These are phyloP conservation scores for Clarias batrachus DNA, from an alignment of 2,113 vertebrate genomes.

Conservation along the genomic window DNA sequence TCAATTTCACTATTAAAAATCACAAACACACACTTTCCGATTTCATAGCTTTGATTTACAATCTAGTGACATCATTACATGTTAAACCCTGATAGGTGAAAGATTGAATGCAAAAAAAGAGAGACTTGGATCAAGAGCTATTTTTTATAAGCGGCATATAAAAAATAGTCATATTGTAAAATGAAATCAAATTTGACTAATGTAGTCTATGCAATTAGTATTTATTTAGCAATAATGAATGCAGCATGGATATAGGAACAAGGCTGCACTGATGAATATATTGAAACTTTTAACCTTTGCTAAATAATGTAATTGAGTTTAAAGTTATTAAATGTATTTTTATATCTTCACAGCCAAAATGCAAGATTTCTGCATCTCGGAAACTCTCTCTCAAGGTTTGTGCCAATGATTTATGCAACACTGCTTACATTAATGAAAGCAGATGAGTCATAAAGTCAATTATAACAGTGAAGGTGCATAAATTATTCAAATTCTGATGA, in stretches of 20 bases:
- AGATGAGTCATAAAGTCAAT: background rate
- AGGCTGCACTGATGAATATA: background rate
- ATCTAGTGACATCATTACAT: background rate
- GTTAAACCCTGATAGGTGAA: background rate
- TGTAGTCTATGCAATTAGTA: background rate
- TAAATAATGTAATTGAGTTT: background rate
- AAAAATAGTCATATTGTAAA: background rate
- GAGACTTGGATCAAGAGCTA: background rate
- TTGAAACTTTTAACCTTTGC: background rate
- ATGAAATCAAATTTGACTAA: background rate
- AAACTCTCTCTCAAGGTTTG: slow-evolving; percentile 85
- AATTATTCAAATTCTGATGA: background rate
- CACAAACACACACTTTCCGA: background rate
- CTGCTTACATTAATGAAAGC: background rate
- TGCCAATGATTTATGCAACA: background rate
- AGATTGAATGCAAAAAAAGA: background rate
- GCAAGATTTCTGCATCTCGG: slow-evolving; percentile 86
- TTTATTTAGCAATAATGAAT: background rate
- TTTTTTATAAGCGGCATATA: background rate
- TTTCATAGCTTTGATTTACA: background rate
- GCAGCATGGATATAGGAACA: background rate
- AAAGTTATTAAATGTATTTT: background rate
- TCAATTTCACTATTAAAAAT: background rate
- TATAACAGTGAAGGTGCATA: background rate
- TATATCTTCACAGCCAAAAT: slow-evolving; percentile 76